phyloP scores from a whole-genome alignment of 2,888 invertebrate genomes.

The Dryobotodes eremita region DNA sequence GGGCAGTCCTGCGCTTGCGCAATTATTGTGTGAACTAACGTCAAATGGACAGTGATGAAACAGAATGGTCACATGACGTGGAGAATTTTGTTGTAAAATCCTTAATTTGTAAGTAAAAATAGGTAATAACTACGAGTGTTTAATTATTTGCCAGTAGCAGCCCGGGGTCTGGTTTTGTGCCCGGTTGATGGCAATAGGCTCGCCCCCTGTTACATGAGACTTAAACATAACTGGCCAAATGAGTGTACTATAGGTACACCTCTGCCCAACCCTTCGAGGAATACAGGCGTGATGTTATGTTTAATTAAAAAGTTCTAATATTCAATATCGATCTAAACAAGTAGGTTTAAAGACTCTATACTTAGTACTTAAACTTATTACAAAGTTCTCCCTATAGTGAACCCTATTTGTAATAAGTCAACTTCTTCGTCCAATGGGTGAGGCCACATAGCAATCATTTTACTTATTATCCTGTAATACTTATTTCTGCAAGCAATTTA shows the following conservation, averaged over 20 bases:
- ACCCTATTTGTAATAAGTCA: slow-evolving; percentile 25
- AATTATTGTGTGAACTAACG: slow-evolving; percentile 74
- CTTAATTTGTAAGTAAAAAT: background rate
- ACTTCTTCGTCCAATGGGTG: slow-evolving; percentile 28
- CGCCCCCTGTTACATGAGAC: too few species aligned
- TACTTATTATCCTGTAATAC: slow-evolving; percentile 38
- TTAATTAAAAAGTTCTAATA: background rate
- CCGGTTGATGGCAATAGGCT: too few species aligned
- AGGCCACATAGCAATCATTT: slow-evolving; percentile 60
- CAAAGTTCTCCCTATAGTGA: background rate
- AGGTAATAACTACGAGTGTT: background rate
- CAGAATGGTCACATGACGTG: slow-evolving; percentile 9
- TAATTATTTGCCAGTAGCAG: too few species aligned
- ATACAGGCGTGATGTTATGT: background rate
- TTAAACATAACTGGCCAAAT: background rate
- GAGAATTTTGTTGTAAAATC: background rate
- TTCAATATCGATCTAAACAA: background rate
- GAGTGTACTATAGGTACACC: too few species aligned
- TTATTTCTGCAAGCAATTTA: slow-evolving; percentile 52
- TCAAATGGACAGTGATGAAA: slow-evolving; percentile 64
- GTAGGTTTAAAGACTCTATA: background rate
- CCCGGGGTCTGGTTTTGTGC: too few species aligned
- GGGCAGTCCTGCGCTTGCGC: slow-evolving; percentile 64
- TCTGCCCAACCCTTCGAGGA: background rate
- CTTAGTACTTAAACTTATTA: background rate